These are phyloP conservation scores for Caerostris darwini DNA, from an alignment of 1,140 invertebrate genomes.

Conservation along the genomic window DNA sequence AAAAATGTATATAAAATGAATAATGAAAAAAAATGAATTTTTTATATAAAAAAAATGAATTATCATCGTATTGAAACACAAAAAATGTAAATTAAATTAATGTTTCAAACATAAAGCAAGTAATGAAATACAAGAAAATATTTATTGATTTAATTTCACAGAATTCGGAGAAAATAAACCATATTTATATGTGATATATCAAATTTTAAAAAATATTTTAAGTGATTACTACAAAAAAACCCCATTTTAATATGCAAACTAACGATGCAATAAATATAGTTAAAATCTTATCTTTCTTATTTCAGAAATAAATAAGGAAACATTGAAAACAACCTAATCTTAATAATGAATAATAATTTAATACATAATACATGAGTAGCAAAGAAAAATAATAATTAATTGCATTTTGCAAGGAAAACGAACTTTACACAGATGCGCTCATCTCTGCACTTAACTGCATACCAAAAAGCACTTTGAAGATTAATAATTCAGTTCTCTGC, in stretches of 20 bases:
- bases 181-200: background rate
- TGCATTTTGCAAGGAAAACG: background rate
- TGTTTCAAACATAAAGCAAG: no score
- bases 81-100: no score
- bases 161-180: background rate
- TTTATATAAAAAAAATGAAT: no score
- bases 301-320: background rate
- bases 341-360: conserved; percentile 3
- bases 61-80: no score
- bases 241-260: background rate
- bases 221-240: background rate
- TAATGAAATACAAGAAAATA: no score
- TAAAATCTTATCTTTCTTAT: background rate
- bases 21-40: no score
- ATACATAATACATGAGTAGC: background rate
- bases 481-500: background rate
- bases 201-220: background rate
- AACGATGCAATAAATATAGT: background rate
- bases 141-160: no score
- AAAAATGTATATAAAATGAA: no score
- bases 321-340: background rate
- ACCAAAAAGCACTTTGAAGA: background rate
- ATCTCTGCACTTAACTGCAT: background rate
- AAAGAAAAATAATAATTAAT: background rate
- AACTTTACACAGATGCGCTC: background rate